phyloP scores from a whole-genome alignment of 2,888 invertebrate species.

The Caenorhabditis sp. region DNA sequence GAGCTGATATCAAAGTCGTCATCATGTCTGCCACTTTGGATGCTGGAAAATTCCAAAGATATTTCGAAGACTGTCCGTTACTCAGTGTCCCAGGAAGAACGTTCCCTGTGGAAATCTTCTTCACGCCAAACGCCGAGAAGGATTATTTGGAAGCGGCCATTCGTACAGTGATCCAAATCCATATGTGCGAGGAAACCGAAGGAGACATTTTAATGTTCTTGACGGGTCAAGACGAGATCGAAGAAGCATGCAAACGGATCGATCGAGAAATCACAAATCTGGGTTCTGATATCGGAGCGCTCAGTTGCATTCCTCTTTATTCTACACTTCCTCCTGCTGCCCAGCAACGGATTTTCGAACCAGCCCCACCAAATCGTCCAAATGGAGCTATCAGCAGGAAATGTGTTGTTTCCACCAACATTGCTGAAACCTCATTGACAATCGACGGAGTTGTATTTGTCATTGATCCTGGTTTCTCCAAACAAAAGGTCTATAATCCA shows the following conservation, averaged over 20 bases:
- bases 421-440: conserved; percentile 98
- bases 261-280: conserved; percentile 96
- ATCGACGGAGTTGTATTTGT: conserved; percentile 99
- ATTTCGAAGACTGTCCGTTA: conserved; percentile 97
- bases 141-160: conserved; percentile 99
- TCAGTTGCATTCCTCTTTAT: conserved; percentile 98
- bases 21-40: conserved; percentile 99
- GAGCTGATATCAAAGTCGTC: conserved; percentile 94
- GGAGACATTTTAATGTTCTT: conserved; percentile 95
- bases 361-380: conserved; percentile 93
- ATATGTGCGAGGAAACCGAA: conserved; percentile 87
- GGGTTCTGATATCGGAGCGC: conserved; percentile 92
- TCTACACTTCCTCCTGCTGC: conserved; percentile 97
- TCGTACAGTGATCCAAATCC: conserved; percentile 96
- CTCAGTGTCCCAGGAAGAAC: conserved; percentile 98
- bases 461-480: conserved; percentile 99
- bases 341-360: conserved; percentile 93
- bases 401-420: conserved; percentile 96
- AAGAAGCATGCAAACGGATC: conserved; percentile 98
- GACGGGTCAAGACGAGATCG: conserved; percentile 93
- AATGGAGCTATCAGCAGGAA: conserved; percentile 91
- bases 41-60: conserved; percentile 98
- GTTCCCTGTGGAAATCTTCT: conserved; percentile 97
- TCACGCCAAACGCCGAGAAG: conserved; percentile 97
- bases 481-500: conserved; percentile 96